phyloP scores from a whole-genome alignment of 1,140 invertebrate species.

The Centruroides sculpturatus region DNA sequence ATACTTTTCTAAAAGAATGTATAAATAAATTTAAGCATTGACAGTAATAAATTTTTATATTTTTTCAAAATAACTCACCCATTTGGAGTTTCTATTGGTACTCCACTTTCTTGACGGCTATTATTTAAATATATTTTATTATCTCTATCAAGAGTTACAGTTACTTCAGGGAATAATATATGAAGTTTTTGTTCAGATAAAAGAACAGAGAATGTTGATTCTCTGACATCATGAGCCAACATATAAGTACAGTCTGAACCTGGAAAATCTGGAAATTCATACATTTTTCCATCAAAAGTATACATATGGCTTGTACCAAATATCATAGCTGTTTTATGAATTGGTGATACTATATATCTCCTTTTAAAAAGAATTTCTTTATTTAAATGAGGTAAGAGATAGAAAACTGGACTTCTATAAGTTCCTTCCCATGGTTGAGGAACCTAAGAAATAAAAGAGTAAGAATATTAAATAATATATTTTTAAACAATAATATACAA shows the following conservation, averaged over 20 bases:
- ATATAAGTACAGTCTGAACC: conserved; percentile 1
- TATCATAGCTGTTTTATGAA: conserved; percentile 5
- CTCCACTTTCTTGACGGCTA: neutral
- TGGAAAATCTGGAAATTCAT: neutral
- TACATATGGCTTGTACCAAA: conserved; percentile 5
- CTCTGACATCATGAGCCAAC: conserved; percentile 4
- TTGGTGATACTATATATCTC: too few species aligned
- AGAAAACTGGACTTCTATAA: too few species aligned
- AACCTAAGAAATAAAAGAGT: too few species aligned
- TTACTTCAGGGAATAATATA: conserved; percentile 10
- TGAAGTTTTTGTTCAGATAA: conserved; percentile 2
- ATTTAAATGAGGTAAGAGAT: too few species aligned
- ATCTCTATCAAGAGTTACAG: neutral
- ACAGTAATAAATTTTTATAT: neutral
- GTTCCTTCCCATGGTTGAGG: too few species aligned
- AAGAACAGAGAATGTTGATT: conserved; percentile 2
- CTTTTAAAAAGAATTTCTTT: too few species aligned
- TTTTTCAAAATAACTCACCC: neutral
- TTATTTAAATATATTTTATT: conserved; percentile 8
- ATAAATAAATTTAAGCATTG: neutral
- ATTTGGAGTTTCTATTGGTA: conserved; percentile 5
- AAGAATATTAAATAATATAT: too few species aligned
- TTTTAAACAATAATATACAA: too few species aligned
- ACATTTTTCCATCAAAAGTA: conserved; percentile 9
- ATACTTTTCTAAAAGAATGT: conserved; percentile 1